Base-by-base conservation (phyloP, 2,797 vertebrate genomes). In the Falco columbarius region DNA sequence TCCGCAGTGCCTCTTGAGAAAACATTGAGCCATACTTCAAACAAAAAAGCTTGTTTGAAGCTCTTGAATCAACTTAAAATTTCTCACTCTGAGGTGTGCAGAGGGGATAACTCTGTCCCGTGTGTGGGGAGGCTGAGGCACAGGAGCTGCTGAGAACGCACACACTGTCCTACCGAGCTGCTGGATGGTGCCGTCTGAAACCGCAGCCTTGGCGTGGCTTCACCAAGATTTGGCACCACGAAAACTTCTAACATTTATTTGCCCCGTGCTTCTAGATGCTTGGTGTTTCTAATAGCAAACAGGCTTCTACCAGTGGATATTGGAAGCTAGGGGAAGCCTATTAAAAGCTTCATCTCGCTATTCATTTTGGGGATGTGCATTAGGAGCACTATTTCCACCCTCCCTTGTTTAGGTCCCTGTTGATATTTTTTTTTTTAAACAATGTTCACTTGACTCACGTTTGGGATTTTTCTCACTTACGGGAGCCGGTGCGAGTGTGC, bases 401-500 rank as follows among this genome's bases (percentile, higher is more conserved):
- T 51, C 17, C 30, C 54, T 49, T 23, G n/a, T 47, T 85, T 54
- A 11, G 1, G 12, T 30, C 63, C 49, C 44, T 8, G 24, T 12
- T 16, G 51, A 58, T 30, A 13, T 34, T 65, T 29, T 51, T 22
- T 24, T 34, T 65, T 46, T 21, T 10, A 20, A 56, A 20, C 13
- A 2, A 6, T 0, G 4, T 20, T 68, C 23, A 1, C 9, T 44
- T 6, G 14, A 30, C 29, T 46, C 1, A 3, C 8, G 4, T 24
- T 54, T 54, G 54, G 58, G 70, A 67, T 82, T 71, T 54, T 82
- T 42, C 68, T 58, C 52, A 5, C 30, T 56, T 52, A 76, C 40
- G 32, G 44, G 79, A 85, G 81, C 32, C 6, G 65, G 23, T 9
- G 29, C 12, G 23, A 27, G 24, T 0, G 29, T 23, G 49, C 40